phyloP scores from a whole-genome alignment of 2,113 vertebrate genomes.

The Hippocampus barbouri region DNA sequence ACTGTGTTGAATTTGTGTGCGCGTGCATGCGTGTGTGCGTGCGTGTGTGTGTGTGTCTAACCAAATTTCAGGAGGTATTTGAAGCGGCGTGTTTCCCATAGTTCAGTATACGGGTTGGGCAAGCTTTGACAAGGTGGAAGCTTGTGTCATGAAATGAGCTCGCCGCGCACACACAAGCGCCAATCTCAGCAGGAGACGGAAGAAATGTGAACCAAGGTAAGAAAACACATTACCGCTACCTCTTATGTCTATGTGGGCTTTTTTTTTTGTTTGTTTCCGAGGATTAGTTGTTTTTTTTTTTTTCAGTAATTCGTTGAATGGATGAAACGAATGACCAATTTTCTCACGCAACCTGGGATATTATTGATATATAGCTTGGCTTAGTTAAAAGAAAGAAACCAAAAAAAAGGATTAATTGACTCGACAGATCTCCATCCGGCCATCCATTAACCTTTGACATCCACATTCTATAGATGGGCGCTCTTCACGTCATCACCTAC shows the following conservation, averaged over 20 bases:
- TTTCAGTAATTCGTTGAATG: not conserved
- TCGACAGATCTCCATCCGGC: no score
- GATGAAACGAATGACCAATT: not conserved
- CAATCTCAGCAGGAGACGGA: not conserved
- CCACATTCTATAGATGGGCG: no score
- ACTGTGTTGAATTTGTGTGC: not conserved
- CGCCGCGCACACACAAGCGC: not conserved
- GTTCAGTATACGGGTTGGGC: constrained; percentile 16
- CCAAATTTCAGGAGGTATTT: constrained; percentile 49
- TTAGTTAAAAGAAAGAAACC: no score
- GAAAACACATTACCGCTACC: not conserved
- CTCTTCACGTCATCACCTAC: no score
- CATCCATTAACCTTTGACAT: no score
- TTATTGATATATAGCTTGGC: not conserved
- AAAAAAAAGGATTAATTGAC: no score
- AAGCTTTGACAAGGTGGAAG: not conserved
- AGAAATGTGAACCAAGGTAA: constrained; percentile 6
- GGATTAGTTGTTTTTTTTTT: no score
- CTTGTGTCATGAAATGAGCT: not conserved
- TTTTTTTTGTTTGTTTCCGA: not conserved
- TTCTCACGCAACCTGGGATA: not conserved
- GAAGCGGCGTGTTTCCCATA: constrained; percentile 1
- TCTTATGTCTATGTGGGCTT: not conserved
- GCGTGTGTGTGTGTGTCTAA: not conserved
- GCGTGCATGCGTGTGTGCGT: not conserved